Conservation (phyloP, 2,888 invertebrate genomes). For the Venusia cambrica region DNA sequence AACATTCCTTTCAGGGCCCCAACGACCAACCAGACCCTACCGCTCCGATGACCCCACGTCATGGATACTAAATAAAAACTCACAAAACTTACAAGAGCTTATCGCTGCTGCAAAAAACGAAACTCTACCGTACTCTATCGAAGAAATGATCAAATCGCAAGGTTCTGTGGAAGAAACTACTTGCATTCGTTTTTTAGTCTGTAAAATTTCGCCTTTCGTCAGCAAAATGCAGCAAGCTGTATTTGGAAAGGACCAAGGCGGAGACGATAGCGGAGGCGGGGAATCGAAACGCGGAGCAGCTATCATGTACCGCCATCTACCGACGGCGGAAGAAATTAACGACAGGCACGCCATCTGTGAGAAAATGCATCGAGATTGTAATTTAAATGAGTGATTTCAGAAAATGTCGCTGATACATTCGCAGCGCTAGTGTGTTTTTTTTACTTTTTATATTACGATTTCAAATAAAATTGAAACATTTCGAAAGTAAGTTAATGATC, state of each 20-base stretch:
- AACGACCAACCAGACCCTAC: conserved; percentile 41
- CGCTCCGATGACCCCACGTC: conserved; percentile 55
- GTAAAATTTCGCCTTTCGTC: conserved; percentile 89
- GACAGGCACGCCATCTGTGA: conserved; percentile 84
- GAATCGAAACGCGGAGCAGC: conserved; percentile 52
- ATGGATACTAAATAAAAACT: conserved; percentile 84
- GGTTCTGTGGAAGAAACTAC: conserved; percentile 82
- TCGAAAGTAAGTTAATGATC: neutral
- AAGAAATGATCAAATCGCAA: conserved; percentile 79
- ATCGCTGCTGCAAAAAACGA: conserved; percentile 82
- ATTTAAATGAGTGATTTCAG: conserved; percentile 53
- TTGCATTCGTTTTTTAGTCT: conserved; percentile 86
- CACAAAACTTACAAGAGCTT: conserved; percentile 77
- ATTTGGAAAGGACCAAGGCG: conserved; percentile 70
- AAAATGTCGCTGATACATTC: neutral
- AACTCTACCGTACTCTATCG: conserved; percentile 82
- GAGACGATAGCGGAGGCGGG: too few relatives aligned
- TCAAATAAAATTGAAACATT: neutral
- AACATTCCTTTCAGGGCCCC: conserved; percentile 71
- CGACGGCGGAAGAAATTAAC: conserved; percentile 81
- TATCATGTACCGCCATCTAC: conserved; percentile 83
- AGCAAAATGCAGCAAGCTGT: conserved; percentile 88
- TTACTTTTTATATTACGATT: neutral
- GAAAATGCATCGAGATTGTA: conserved; percentile 74
- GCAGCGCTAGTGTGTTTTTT: conserved; percentile 13